Evolutionary conservation across 1,140 invertebrate genomes (phyloP).

Genomic region (Paraescarpia echinospica): DNA sequence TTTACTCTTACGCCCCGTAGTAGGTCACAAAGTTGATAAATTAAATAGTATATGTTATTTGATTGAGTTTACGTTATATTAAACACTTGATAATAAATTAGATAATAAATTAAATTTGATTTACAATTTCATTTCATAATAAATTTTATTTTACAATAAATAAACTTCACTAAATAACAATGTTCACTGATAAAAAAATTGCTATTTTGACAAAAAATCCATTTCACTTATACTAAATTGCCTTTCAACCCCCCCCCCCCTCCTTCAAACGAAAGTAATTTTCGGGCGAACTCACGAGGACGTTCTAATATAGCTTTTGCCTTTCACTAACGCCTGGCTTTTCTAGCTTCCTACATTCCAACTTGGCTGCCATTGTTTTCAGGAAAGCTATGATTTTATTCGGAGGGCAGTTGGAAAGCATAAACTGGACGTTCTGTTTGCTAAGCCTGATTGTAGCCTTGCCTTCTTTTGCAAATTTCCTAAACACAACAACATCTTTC

Average conservation of each 20-base stretch:
- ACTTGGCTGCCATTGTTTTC: slow-evolving; percentile 78
- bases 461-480: slow-evolving; percentile 86
- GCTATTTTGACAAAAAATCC: too few relatives aligned
- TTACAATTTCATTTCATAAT: too few relatives aligned
- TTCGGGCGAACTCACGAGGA: slow-evolving; percentile 61
- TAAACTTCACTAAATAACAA: too few relatives aligned
- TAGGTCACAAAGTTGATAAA: background rate
- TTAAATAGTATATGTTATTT: background rate
- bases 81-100: background rate
- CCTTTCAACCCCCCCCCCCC: too few relatives aligned
- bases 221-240: too few relatives aligned
- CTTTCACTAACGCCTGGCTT: slow-evolving; percentile 56
- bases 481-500: slow-evolving; percentile 76
- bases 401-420: slow-evolving; percentile 86
- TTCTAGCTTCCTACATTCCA: slow-evolving; percentile 58
- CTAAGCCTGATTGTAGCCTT: slow-evolving; percentile 86
- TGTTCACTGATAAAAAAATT: too few relatives aligned
- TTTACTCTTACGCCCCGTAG: background rate
- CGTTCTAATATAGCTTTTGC: slow-evolving; percentile 72
- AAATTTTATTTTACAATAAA: too few relatives aligned
- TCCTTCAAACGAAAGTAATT: too few relatives aligned
- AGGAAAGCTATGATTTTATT: slow-evolving; percentile 77
- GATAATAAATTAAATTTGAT: background rate
- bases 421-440: slow-evolving; percentile 73
- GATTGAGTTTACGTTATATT: too few relatives aligned